Percentiles rank a stretch among this genome's conserved stretches.
These are phyloP conservation scores for Eristalinus aeneus DNA, from an alignment of 2,888 invertebrate species.

Conservation along the genomic window DNA sequence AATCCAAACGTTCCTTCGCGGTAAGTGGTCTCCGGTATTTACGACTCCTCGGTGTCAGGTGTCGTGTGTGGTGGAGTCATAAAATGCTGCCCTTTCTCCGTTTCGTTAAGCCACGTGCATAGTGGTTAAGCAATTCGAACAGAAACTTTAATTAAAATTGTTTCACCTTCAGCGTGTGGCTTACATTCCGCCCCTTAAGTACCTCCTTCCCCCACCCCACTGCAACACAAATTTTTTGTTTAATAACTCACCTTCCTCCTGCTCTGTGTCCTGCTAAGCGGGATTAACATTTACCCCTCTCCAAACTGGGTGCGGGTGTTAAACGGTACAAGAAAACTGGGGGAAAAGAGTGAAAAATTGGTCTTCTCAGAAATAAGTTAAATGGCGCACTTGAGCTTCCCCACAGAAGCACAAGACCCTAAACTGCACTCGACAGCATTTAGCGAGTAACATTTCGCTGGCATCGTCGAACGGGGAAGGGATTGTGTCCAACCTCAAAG, in stretches of 20 bases:
- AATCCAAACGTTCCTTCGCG: slow-evolving; percentile 15
- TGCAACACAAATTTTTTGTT: not conserved
- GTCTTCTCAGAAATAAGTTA: slow-evolving; percentile 33
- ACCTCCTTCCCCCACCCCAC: too few species aligned
- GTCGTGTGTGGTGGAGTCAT: slow-evolving; percentile 21
- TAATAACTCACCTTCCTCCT: not conserved
- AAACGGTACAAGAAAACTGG: not conserved
- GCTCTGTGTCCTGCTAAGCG: not conserved
- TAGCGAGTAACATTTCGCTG: slow-evolving; percentile 6
- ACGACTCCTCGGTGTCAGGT: slow-evolving; percentile 1
- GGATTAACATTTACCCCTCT: not conserved
- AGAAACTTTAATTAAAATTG: slow-evolving; percentile 45
- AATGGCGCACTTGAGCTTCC: slow-evolving; percentile 21
- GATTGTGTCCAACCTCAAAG: too few species aligned
- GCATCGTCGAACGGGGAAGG: too few species aligned
- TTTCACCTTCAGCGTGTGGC: slow-evolving; percentile 24
- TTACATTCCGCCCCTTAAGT: not conserved
- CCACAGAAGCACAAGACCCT: slow-evolving; percentile 3
- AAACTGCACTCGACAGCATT: slow-evolving; percentile 6
- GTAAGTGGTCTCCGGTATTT: slow-evolving; percentile 10
- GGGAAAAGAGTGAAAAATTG: slow-evolving; percentile 27
- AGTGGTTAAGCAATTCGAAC: slow-evolving; percentile 23
- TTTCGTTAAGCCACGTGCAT: slow-evolving; percentile 12
- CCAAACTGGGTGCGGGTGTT: not conserved
- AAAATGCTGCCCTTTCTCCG: slow-evolving; percentile 10